phyloP scores from a whole-genome alignment of 2,888 invertebrate genomes.

The Carterocephalus palaemon region DNA sequence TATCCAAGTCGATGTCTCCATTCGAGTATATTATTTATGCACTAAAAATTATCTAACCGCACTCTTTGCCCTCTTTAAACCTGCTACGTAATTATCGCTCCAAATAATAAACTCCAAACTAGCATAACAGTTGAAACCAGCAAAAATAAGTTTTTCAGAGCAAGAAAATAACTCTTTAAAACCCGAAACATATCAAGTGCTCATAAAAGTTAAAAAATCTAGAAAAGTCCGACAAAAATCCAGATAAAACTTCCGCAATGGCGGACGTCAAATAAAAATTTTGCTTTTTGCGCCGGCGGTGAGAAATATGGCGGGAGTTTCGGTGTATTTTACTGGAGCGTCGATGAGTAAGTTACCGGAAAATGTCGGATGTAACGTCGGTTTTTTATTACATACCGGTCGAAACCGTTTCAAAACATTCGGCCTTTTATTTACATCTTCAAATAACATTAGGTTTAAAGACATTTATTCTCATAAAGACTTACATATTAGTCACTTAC shows the following conservation, averaged over 20 bases:
- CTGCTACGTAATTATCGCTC: no score
- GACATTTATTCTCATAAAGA: no score
- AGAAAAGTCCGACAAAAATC: constrained; percentile 20
- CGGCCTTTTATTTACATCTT: not conserved
- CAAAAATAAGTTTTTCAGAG: no score
- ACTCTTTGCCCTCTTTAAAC: no score
- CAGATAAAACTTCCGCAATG: constrained; percentile 15
- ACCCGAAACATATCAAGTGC: constrained; percentile 8
- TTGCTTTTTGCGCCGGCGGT: constrained; percentile 20
- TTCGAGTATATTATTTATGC: no score
- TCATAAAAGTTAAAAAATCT: constrained; percentile 20
- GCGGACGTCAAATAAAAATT: constrained; percentile 22
- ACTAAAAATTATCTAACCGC: no score
- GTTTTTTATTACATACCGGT: constrained; percentile 11
- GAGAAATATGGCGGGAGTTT: constrained; percentile 15
- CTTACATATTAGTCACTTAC: no score
- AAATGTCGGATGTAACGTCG: constrained; percentile 17
- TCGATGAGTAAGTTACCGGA: constrained; percentile 18
- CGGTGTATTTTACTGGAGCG: constrained; percentile 14
- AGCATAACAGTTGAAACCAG: no score
- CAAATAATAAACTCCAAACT: no score
- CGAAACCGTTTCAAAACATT: constrained; percentile 5
- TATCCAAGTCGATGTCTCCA: no score
- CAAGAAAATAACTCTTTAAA: constrained; percentile 5
- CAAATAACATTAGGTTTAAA: no score